These are phyloP conservation scores for Myotis pilosus DNA, from an alignment of 2,797 vertebrate genomes.

Conservation along the genomic window DNA sequence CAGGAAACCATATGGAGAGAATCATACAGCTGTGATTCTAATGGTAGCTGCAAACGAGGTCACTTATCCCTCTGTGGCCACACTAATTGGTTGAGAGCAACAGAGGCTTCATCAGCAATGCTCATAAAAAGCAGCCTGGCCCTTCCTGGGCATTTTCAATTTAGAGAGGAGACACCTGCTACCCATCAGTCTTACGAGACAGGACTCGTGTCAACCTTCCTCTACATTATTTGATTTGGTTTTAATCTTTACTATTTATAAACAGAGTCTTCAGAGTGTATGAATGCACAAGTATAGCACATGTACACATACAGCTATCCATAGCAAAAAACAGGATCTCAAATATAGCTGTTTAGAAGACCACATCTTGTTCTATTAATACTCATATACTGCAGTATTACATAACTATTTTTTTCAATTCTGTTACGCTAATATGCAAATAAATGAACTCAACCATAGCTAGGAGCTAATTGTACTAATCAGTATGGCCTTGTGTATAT, in stretches of 20 bases:
- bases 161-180: slow-evolving; percentile 53
- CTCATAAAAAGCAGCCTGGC: not conserved
- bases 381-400: slow-evolving; percentile 68
- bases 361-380: slow-evolving; percentile 73
- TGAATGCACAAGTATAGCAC: not conserved
- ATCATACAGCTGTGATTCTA: slow-evolving; percentile 16
- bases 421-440: slow-evolving; percentile 77
- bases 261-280: slow-evolving; percentile 22
- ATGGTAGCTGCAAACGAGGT: slow-evolving; percentile 48
- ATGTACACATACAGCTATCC: slow-evolving; percentile 31
- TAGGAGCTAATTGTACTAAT: slow-evolving; percentile 68
- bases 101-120: slow-evolving; percentile 27
- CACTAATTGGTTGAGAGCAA: slow-evolving; percentile 55
- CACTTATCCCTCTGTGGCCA: slow-evolving; percentile 26
- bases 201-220: not conserved
- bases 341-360: slow-evolving; percentile 66
- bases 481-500: slow-evolving; percentile 56
- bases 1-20: not conserved
- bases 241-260: slow-evolving; percentile 47
- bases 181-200: slow-evolving; percentile 23
- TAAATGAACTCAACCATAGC: slow-evolving; percentile 70
- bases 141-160: slow-evolving; percentile 29
- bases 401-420: slow-evolving; percentile 73
- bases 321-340: slow-evolving; percentile 61
- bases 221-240: not conserved